Conservation (phyloP, 2,797 vertebrate species). For the Micromesistius poutassou region DNA sequence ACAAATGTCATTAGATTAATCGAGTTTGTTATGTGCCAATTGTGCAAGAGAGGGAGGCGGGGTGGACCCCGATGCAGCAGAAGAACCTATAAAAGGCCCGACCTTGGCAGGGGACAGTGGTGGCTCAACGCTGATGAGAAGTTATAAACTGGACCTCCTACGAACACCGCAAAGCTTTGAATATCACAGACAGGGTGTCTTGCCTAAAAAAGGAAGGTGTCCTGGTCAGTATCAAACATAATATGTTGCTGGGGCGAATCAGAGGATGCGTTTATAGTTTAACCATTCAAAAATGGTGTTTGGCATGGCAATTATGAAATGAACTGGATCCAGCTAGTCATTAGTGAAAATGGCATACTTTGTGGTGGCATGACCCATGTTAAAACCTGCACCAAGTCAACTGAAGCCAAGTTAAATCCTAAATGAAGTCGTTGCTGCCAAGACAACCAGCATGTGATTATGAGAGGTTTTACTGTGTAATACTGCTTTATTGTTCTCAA, state of each 20-base stretch:
- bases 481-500: neutral
- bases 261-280: neutral
- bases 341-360: neutral
- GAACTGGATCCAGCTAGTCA: neutral
- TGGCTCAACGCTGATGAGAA: slow-evolving; percentile 37
- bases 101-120: slow-evolving; percentile 53
- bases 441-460: neutral
- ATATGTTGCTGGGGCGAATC: neutral
- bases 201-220: neutral
- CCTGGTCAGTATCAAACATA: neutral
- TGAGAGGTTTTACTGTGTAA: neutral
- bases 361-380: neutral
- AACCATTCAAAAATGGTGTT: neutral
- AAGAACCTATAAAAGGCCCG: slow-evolving; percentile 50
- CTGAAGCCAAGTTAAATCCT: neutral
- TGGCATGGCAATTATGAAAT: neutral
- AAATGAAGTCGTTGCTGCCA: neutral
- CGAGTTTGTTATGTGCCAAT: slow-evolving; percentile 32
- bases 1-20: slow-evolving; percentile 18
- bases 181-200: slow-evolving; percentile 14
- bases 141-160: slow-evolving; percentile 23
- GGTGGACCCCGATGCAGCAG: slow-evolving; percentile 61
- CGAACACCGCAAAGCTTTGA: slow-evolving; percentile 10
- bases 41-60: slow-evolving; percentile 25
- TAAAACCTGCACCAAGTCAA: neutral